Conservation (phyloP, 2,797 vertebrate species). For the Cossypha caffra region DNA sequence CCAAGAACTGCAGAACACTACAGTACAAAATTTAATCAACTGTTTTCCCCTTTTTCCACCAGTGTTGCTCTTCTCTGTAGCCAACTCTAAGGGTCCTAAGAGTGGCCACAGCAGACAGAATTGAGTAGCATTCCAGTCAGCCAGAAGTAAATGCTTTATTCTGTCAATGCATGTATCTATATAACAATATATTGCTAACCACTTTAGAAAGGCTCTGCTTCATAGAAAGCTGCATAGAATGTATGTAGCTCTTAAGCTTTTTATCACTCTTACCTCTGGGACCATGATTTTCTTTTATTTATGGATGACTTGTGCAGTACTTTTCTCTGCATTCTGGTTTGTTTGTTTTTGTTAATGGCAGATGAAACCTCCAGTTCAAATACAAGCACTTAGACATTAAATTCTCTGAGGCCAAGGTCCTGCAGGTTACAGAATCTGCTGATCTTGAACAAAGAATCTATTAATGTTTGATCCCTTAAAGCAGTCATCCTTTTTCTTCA, state of each 20-base stretch:
- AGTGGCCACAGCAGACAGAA: not conserved
- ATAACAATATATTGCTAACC: not conserved
- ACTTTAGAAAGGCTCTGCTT: not conserved
- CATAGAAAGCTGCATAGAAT: not conserved
- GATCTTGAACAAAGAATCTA: not conserved
- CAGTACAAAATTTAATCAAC: not conserved
- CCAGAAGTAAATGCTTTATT: not conserved
- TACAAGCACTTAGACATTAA: not conserved
- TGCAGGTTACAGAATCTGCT: not conserved
- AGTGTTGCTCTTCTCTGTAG: not conserved
- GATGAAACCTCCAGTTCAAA: conserved; percentile 1
- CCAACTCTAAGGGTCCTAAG: not conserved
- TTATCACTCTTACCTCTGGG: not conserved
- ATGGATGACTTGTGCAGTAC: not conserved
- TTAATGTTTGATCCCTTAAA: not conserved
- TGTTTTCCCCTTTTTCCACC: not conserved
- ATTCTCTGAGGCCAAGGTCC: not conserved
- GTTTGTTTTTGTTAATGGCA: conserved; percentile 2
- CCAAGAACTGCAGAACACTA: not conserved
- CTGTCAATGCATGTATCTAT: not conserved
- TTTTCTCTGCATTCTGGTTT: not conserved
- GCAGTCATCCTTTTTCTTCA: not conserved
- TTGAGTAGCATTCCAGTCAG: not conserved
- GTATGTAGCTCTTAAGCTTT: not conserved
- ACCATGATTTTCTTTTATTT: not conserved